A percentile compares a stretch with the other conserved stretches of the same genome.
These are phyloP conservation scores for Sakesphorus luctuosus DNA, from an alignment of 2,113 vertebrate genomes.

Conservation along the genomic window DNA sequence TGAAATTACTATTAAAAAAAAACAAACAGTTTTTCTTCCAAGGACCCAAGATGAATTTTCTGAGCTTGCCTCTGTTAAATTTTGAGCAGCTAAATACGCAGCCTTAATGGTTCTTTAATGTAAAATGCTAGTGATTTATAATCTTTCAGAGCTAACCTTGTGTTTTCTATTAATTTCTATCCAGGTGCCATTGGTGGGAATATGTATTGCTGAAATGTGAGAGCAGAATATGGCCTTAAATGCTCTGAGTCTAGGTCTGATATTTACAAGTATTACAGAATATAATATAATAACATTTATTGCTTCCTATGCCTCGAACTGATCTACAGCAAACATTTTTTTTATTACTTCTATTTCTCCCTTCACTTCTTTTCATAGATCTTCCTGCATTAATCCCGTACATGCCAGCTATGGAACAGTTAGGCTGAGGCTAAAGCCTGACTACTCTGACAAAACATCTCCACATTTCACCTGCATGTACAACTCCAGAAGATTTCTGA, in stretches of 20 bases:
- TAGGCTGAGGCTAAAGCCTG: background rate
- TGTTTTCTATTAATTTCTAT: background rate
- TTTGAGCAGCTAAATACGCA: background rate
- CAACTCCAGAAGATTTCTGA: conserved; percentile 44
- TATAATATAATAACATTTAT: background rate
- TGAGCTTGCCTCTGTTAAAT: background rate
- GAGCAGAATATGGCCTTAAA: background rate
- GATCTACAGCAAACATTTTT: background rate
- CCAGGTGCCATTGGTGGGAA: background rate
- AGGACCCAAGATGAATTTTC: background rate
- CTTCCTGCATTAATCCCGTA: background rate
- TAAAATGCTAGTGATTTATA: background rate
- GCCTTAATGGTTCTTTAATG: background rate
- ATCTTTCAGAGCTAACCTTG: background rate
- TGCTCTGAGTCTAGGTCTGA: background rate
- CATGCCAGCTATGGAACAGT: background rate
- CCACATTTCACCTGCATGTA: background rate
- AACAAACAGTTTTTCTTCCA: background rate
- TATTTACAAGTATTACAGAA: background rate
- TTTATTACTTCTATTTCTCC: background rate
- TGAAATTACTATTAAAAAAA: background rate
- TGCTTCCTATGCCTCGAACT: conserved; percentile 7
- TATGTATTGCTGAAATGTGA: background rate
- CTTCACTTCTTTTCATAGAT: background rate
- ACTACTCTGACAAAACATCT: background rate